Evolutionary conservation across 2,888 invertebrate species (phyloP).

Genomic region (Coremacera marginata): DNA sequence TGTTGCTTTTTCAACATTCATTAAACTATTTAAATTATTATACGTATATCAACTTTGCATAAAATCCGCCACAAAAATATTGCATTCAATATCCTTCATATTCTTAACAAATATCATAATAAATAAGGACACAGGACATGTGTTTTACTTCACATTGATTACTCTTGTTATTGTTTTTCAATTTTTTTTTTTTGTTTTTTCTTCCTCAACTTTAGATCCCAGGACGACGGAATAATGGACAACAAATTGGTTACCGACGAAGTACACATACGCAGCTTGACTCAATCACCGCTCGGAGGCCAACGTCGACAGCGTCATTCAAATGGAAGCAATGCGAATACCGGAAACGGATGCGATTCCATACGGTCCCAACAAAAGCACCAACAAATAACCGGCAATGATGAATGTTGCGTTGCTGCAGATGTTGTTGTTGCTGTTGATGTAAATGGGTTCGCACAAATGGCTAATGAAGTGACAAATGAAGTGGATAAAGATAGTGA

Average conservation of each 20-base stretch:
- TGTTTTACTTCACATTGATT: neutral
- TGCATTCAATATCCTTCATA: too few relatives aligned
- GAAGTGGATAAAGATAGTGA: slow-evolving; percentile 44
- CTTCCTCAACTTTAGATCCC: slow-evolving; percentile 52
- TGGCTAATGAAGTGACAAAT: slow-evolving; percentile 14
- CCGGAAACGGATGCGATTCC: slow-evolving; percentile 31
- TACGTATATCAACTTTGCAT: too few relatives aligned
- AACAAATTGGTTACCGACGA: slow-evolving; percentile 64
- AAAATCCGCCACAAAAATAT: too few relatives aligned
- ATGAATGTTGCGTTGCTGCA: slow-evolving; percentile 51
- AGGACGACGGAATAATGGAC: slow-evolving; percentile 60
- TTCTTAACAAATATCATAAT: too few relatives aligned
- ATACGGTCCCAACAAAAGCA: slow-evolving; percentile 1
- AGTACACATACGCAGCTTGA: slow-evolving; percentile 60
- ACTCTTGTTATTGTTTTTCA: neutral
- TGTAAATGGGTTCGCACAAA: neutral
- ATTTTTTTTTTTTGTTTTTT: neutral
- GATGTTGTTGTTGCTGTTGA: slow-evolving; percentile 18
- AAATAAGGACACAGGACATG: too few relatives aligned
- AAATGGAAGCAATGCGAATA: slow-evolving; percentile 36
- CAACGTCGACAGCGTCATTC: slow-evolving; percentile 48
- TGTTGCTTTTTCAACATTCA: too few relatives aligned
- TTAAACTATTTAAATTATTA: too few relatives aligned
- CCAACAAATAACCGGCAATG: slow-evolving; percentile 51
- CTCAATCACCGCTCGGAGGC: slow-evolving; percentile 58